A percentile compares a stretch with the other conserved stretches of the same genome.
Evolutionary conservation across 2,113 vertebrate genomes (phyloP).

Genomic region (Tragelaphus scriptus): DNA sequence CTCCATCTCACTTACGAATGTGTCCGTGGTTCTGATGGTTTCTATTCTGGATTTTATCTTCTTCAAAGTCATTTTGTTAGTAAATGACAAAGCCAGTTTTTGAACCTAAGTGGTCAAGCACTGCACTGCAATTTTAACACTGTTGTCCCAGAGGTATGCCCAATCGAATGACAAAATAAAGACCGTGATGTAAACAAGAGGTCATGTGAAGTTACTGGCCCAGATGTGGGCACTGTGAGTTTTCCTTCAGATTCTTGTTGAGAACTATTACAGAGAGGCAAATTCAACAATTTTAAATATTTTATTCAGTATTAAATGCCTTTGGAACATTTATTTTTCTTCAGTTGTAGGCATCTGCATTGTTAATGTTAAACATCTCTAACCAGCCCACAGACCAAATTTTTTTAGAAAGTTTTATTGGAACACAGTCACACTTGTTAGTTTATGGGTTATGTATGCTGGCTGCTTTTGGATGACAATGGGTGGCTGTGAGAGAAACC

Average conservation of each 20-base stretch:
- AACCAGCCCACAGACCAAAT: neutral
- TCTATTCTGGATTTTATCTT: neutral
- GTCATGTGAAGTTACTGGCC: neutral
- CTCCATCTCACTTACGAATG: neutral
- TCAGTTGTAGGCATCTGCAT: neutral
- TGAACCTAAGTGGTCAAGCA: neutral
- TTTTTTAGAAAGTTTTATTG: neutral
- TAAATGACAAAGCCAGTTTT: neutral
- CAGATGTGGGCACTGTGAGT: neutral
- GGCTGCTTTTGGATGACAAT: neutral
- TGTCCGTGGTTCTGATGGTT: neutral
- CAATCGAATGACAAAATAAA: neutral
- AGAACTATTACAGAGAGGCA: neutral
- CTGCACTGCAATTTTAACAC: neutral
- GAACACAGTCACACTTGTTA: neutral
- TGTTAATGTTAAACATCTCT: neutral
- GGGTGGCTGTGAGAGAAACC: neutral
- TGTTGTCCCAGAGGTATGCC: neutral
- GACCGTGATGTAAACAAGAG: neutral
- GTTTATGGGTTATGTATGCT: neutral
- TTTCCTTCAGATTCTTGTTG: neutral
- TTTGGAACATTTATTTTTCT: neutral
- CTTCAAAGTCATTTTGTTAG: neutral
- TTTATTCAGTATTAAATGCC: neutral
- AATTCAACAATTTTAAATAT: neutral